Evolutionary conservation across 2,113 vertebrate genomes (phyloP).

Genomic region (Petroica traversi): DNA sequence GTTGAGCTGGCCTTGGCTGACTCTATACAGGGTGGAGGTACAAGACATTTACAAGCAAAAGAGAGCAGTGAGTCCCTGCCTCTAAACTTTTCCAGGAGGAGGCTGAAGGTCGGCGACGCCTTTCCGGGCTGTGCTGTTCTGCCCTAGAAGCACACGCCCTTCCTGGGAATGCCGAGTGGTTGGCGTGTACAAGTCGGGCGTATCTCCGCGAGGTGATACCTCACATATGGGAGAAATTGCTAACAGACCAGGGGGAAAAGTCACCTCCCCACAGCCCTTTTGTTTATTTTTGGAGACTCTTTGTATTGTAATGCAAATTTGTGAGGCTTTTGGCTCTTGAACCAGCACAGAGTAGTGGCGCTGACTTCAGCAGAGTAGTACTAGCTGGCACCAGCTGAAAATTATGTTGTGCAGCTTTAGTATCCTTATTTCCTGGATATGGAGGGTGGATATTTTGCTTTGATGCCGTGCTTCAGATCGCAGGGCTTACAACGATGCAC

Average conservation of each 20-base stretch:
- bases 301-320: background rate
- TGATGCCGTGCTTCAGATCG: background rate
- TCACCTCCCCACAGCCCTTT: background rate
- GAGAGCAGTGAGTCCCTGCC: background rate
- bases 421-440: background rate
- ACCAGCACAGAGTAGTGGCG: background rate
- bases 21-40: background rate
- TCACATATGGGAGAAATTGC: background rate
- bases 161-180: background rate
- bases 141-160: background rate
- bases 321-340: background rate
- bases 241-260: background rate
- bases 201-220: background rate
- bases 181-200: accelerated
- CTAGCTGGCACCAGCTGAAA: background rate
- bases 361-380: background rate
- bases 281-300: background rate
- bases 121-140: background rate
- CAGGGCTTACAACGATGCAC: background rate
- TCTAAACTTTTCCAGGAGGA: background rate
- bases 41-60: background rate
- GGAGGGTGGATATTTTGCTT: background rate
- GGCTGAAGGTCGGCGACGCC: accelerated
- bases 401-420: background rate
- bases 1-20: background rate